phyloP scores from a whole-genome alignment of 2,797 vertebrate genomes.

The Lithobates pipiens region DNA sequence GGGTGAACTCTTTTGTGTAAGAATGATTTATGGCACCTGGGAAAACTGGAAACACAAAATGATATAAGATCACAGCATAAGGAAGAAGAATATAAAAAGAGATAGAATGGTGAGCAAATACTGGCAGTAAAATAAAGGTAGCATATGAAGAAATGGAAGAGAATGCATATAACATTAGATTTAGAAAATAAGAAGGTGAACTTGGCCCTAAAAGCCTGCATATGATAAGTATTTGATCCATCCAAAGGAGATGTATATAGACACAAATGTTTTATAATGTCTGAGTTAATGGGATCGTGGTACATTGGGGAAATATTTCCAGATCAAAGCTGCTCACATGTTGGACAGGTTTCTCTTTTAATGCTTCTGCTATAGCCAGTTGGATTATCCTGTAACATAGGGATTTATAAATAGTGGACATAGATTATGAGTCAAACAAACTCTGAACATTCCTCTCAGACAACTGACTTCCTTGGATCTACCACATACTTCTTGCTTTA shows the following conservation, averaged over 20 bases:
- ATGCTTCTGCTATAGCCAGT: not conserved
- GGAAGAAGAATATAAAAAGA: too few species aligned
- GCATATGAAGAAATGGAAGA: too few species aligned
- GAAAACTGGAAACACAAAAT: too few species aligned
- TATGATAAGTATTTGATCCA: not conserved
- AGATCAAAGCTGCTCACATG: not conserved
- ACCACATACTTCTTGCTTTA: conserved; percentile 25
- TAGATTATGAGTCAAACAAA: conserved; percentile 10
- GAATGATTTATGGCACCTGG: too few species aligned
- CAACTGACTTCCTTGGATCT: conserved; percentile 11
- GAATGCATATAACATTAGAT: too few species aligned
- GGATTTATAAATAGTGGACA: conserved; percentile 11
- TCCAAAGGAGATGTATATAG: not conserved
- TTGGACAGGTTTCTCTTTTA: not conserved
- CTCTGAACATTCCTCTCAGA: conserved; percentile 16
- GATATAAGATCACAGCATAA: too few species aligned
- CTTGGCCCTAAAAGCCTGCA: too few species aligned
- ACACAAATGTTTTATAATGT: not conserved
- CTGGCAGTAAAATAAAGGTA: too few species aligned
- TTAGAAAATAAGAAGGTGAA: too few species aligned
- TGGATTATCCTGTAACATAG: conserved; percentile 24
- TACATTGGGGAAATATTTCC: not conserved
- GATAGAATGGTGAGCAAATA: too few species aligned
- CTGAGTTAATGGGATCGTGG: not conserved
- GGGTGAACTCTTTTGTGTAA: too few species aligned